Percentiles rank a stretch among this genome's conserved stretches.
Conservation (phyloP, 1,140 invertebrate species). For the Samia ricini region DNA sequence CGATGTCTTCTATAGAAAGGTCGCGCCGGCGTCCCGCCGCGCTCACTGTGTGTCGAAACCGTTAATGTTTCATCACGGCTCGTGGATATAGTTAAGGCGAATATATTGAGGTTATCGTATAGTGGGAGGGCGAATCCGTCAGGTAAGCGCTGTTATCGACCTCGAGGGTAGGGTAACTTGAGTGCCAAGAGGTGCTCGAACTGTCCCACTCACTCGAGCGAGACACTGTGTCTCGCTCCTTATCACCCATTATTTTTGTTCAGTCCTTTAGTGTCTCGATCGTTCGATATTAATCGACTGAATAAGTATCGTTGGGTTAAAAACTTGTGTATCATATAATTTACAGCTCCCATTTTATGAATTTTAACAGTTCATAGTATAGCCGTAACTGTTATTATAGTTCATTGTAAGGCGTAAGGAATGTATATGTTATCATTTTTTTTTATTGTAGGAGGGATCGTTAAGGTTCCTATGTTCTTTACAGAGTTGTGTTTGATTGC, state of each 20-base stretch:
- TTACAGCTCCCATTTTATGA: conserved; percentile 62
- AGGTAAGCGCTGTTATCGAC: background rate
- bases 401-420: conserved; percentile 74
- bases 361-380: conserved; percentile 66
- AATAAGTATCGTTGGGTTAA: conserved; percentile 57
- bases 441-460: conserved; percentile 42
- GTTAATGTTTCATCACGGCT: too few species aligned
- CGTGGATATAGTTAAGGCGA: too few species aligned
- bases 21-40: too few species aligned
- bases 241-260: background rate
- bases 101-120: background rate
- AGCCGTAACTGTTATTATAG: conserved; percentile 74
- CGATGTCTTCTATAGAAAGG: too few species aligned
- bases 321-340: conserved; percentile 70
- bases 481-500: conserved; percentile 1
- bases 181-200: too few species aligned
- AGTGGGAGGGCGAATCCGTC: background rate
- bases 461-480: background rate
- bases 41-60: too few species aligned
- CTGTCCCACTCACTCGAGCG: too few species aligned
- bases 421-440: conserved; percentile 74
- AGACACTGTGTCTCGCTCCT: background rate
- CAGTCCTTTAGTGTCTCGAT: conserved; percentile 16
- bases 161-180: too few species aligned
- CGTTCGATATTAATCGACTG: conserved; percentile 42